phyloP scores from a whole-genome alignment of 1,140 invertebrate genomes.

The Anastrepha ludens region DNA sequence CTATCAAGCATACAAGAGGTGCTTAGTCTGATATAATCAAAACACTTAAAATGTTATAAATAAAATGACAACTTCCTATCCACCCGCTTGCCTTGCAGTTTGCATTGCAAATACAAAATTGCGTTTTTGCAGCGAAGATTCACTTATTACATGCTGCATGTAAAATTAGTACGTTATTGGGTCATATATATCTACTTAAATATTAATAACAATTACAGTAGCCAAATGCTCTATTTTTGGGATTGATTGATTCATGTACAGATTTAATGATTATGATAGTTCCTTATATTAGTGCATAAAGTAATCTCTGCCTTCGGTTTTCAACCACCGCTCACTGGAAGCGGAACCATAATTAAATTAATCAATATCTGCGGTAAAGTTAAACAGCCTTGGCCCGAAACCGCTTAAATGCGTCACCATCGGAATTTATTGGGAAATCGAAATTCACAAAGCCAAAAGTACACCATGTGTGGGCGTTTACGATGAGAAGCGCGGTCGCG shows the following conservation, averaged over 20 bases:
- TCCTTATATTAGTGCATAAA: not conserved
- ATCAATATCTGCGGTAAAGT: not conserved
- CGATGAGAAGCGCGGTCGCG: not conserved
- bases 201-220: conserved; percentile 34
- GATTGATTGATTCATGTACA: not conserved
- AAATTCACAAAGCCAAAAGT: too few species aligned
- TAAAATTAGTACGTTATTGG: not conserved
- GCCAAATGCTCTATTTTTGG: not conserved
- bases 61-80: not conserved
- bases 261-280: not conserved
- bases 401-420: conserved; percentile 35
- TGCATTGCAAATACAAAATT: not conserved
- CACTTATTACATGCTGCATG: not conserved
- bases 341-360: not conserved
- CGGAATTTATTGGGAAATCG: not conserved
- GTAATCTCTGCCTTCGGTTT: not conserved
- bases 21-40: not conserved
- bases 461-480: not conserved
- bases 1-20: too few species aligned
- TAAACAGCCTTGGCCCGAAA: conserved; percentile 24
- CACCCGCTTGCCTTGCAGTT: not conserved
- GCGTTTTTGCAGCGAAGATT: too few species aligned
- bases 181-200: conserved; percentile 6
- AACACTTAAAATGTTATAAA: not conserved
- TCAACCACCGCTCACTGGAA: not conserved